A percentile compares a stretch with the other conserved stretches of the same genome.
These are phyloP conservation scores for Oxystoma pomonae DNA, from an alignment of 2,888 invertebrate genomes.

Conservation along the genomic window DNA sequence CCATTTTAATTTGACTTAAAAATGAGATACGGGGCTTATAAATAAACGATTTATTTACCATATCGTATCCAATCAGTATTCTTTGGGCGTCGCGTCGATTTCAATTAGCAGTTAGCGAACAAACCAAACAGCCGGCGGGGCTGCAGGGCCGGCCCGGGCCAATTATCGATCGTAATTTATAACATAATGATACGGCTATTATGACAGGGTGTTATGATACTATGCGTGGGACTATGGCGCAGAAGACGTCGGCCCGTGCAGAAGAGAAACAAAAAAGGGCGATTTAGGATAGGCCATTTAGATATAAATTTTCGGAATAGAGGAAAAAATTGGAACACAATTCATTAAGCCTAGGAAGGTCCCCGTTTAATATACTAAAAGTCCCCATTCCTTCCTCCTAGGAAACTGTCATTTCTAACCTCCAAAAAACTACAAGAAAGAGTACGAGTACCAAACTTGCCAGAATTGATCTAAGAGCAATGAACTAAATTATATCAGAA, in stretches of 20 bases:
- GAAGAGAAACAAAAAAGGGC: too few species aligned
- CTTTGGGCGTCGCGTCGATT: conserved; percentile 36
- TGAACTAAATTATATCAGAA: too few species aligned
- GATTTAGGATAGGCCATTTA: too few species aligned
- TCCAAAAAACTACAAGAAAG: too few species aligned
- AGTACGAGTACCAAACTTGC: too few species aligned
- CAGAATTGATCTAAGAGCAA: too few species aligned
- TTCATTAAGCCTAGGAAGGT: too few species aligned
- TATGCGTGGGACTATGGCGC: conserved; percentile 44
- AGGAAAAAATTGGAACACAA: too few species aligned
- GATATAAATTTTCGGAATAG: too few species aligned
- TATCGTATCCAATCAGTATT: not conserved
- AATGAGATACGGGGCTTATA: not conserved
- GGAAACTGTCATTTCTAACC: too few species aligned
- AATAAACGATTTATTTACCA: not conserved
- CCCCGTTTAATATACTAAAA: too few species aligned
- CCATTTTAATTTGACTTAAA: not conserved
- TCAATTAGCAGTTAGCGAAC: conserved; percentile 45
- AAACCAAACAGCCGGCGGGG: conserved; percentile 35
- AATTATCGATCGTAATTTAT: conserved; percentile 48
- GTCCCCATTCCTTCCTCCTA: too few species aligned
- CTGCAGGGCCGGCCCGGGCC: conserved; percentile 37
- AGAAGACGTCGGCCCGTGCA: not conserved
- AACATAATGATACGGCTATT: conserved; percentile 49
- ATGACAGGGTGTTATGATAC: conserved; percentile 46